Conservation (phyloP, 2,888 invertebrate species). For the Tineola bisselliella region DNA sequence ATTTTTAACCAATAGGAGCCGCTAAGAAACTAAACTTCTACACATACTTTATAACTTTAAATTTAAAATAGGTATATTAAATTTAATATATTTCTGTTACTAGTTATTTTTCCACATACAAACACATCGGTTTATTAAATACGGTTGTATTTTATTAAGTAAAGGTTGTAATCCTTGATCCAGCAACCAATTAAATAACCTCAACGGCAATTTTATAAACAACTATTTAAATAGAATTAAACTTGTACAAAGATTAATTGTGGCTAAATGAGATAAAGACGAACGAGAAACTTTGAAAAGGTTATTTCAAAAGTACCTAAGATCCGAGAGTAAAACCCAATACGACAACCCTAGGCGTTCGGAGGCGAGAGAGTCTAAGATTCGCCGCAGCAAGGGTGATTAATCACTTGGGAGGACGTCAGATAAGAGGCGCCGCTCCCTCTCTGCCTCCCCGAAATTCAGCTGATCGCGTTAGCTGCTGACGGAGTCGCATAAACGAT, state of each 20-base stretch:
- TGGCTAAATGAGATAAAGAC: neutral
- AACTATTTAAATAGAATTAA: neutral
- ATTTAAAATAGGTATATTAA: no score
- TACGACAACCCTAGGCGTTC: neutral
- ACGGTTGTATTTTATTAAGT: neutral
- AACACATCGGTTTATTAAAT: neutral
- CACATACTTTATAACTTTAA: no score
- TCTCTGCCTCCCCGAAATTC: conserved; percentile 8
- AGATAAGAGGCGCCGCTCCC: conserved; percentile 33
- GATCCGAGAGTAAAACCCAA: neutral
- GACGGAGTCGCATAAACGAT: conserved; percentile 40
- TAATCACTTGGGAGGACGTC: conserved; percentile 47
- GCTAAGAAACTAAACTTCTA: no score
- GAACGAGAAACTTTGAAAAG: neutral
- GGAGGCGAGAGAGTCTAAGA: conserved; percentile 35
- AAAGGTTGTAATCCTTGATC: conserved; percentile 11
- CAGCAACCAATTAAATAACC: neutral
- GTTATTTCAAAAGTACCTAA: neutral
- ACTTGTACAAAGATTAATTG: neutral
- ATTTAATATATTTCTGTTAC: neutral
- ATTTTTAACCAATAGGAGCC: no score
- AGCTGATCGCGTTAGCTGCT: conserved; percentile 16
- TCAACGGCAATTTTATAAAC: neutral
- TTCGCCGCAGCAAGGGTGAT: conserved; percentile 36
- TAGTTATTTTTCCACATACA: neutral